A percentile compares a stretch with the other conserved stretches of the same genome.
Evolutionary conservation across 2,113 vertebrate species (phyloP).

Genomic region (Baryphthengus martii): DNA sequence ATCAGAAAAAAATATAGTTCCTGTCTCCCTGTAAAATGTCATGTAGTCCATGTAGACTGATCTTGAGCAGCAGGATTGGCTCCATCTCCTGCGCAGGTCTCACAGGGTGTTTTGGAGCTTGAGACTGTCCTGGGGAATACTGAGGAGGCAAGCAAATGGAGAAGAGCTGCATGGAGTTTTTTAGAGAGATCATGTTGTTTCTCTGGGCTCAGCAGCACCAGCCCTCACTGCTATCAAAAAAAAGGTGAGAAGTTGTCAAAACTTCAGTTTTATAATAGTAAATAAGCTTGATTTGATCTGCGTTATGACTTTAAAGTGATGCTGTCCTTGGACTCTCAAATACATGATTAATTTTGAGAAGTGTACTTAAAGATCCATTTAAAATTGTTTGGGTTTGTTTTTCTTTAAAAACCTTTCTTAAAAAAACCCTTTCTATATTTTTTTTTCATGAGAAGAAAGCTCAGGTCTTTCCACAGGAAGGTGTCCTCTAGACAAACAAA

Average conservation of each 20-base stretch:
- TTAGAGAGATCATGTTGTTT: not conserved
- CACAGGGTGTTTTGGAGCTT: not conserved
- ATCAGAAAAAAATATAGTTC: not conserved
- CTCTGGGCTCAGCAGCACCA: not conserved
- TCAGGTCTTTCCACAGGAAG: not conserved
- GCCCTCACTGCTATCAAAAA: not conserved
- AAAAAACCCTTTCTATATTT: not conserved
- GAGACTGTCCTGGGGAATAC: not conserved
- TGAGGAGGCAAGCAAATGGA: not conserved
- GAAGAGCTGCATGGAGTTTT: not conserved
- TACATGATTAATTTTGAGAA: not conserved
- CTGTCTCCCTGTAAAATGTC: not conserved
- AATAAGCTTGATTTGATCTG: not conserved
- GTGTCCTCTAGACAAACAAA: not conserved
- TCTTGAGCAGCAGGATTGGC: not conserved
- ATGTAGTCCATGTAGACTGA: not conserved
- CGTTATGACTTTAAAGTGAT: not conserved
- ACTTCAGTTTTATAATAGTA: not conserved
- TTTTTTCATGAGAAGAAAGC: not conserved
- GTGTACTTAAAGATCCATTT: not conserved
- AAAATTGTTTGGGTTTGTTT: not conserved
- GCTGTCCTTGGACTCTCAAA: not conserved
- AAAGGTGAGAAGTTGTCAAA: not conserved
- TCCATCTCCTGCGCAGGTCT: not conserved
- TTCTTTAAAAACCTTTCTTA: too few species aligned